Base-by-base conservation (phyloP, 2,888 invertebrate genomes). In the Cryptosula pallasiana region DNA sequence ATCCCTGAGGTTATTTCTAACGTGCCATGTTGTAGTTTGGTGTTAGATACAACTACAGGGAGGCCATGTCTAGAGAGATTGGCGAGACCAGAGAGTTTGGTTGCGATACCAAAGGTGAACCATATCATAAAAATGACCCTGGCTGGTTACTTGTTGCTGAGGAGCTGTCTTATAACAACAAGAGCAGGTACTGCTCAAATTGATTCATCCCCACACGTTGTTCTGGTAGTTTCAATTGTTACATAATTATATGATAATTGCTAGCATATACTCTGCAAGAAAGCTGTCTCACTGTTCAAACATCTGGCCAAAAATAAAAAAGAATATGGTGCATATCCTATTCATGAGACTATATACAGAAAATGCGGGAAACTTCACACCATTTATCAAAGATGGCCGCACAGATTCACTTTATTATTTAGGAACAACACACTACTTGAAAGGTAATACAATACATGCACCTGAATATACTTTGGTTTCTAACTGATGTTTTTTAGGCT, bases 111-210 rank as follows among this genome's bases (percentile, higher is more conserved):
- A 27, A n/a, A 9, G 63, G 63, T 5, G 27, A 63, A 13, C 63
- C 63, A n/a, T 63, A 63, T 32, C 63, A 63, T 34, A 63, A 63
- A 32, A 63, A 63, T 63, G 63, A 9, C 32, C 13, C 27, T 9
- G 63, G 32, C 3, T 63, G 27, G 20, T n/a, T 63, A n/a, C 16
- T 29, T 20, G 63, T 63, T 3, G 27, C 63, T 3, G 32, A 27
- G 16, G 27, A 20, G 13, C 63, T 9, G 63, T 25, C 32, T 32
- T 25, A 63, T 32, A 63, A 13, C 32, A 9, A 9, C 32, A 32
- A 63, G 9, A 63, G 63, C 45, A 45, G 45, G 45, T 45, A 45
- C 5, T 45, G 20, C 20, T 45, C 45, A 13, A n/a, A n/a, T n/a
- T n/a, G n/a, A n/a, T n/a, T n/a, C n/a, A n/a, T n/a, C n/a, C n/a